These are phyloP conservation scores for Montipora cactus DNA, from an alignment of 64 coral and sea anemone genomes.

Conservation along the genomic window DNA sequence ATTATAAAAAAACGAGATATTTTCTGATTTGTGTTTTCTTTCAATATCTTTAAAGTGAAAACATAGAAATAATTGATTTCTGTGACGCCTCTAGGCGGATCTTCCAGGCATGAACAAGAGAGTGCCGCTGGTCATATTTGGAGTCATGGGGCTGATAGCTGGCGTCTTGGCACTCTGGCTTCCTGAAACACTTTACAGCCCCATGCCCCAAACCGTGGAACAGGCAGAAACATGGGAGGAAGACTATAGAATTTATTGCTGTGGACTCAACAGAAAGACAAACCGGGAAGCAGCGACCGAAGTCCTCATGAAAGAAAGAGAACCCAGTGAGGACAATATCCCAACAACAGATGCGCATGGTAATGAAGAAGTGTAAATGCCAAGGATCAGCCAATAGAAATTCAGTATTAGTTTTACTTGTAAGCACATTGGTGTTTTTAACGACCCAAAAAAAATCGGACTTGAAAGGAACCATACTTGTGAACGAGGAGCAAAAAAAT, in stretches of 20 bases:
- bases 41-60: too few species aligned
- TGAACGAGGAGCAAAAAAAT: too few species aligned
- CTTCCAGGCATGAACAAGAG: conserved; percentile 67
- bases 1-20: too few species aligned
- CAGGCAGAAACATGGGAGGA: conserved; percentile 80
- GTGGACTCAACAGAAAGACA: not conserved
- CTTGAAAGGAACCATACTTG: too few species aligned
- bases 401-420: too few species aligned
- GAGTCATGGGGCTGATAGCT: conserved; percentile 57
- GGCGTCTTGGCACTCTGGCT: conserved; percentile 81
- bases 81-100: conserved; percentile 63
- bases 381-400: too few species aligned
- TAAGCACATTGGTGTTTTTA: too few species aligned
- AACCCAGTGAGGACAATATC: not conserved
- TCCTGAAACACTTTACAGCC: conserved; percentile 80
- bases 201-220: conserved; percentile 90
- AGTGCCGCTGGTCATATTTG: conserved; percentile 87
- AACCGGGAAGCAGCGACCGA: not conserved
- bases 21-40: too few species aligned
- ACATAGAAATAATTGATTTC: not conserved
- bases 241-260: conserved; percentile 77
- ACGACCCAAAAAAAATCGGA: too few species aligned
- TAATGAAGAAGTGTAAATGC: too few species aligned
- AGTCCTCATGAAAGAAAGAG: not conserved
- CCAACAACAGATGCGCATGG: too few species aligned